These are phyloP conservation scores for Terrapene triunguis DNA, from an alignment of 2,113 vertebrate genomes.

Conservation along the genomic window DNA sequence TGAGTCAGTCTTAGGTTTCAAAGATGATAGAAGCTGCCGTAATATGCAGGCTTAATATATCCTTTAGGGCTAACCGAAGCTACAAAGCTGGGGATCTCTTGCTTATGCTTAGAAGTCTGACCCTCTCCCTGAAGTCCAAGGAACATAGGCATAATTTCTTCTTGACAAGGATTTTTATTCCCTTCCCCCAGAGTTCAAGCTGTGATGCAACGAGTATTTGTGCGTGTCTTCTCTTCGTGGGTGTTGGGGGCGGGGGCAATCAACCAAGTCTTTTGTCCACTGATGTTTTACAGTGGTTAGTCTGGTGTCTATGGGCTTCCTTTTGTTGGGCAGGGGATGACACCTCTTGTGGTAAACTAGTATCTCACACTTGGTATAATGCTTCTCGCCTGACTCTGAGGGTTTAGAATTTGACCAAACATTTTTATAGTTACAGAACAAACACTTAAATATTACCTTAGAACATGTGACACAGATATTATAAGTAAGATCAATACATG, in stretches of 20 bases:
- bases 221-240: background rate
- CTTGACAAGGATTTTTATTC: background rate
- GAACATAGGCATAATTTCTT: background rate
- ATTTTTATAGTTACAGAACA: background rate
- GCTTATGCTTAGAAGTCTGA: background rate
- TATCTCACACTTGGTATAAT: background rate
- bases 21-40: background rate
- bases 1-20: background rate
- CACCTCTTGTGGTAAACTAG: background rate
- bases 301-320: background rate
- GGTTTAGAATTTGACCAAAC: background rate
- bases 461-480: background rate
- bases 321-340: background rate
- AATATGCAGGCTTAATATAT: background rate
- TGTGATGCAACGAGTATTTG: background rate
- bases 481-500: background rate
- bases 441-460: background rate
- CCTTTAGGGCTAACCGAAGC: background rate
- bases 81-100: background rate
- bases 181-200: background rate
- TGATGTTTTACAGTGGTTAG: background rate
- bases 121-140: background rate
- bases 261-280: background rate
- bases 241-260: background rate
- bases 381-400: background rate